Evolutionary conservation across 2,113 vertebrate genomes (phyloP).

Genomic region (Dolichotis patagonum): DNA sequence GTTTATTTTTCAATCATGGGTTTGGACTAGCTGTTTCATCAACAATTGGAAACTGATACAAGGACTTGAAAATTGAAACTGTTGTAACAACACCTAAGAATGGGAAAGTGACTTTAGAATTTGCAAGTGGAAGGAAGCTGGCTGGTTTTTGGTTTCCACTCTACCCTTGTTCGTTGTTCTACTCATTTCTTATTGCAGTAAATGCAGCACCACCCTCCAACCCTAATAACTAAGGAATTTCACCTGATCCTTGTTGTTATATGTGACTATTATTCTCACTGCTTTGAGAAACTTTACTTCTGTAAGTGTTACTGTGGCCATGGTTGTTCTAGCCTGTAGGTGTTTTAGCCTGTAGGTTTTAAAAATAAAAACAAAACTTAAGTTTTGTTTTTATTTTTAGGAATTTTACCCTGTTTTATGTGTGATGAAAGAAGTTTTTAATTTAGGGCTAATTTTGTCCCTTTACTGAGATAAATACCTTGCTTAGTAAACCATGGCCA

Average conservation of each 20-base stretch:
- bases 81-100: background rate
- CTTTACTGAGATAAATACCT: background rate
- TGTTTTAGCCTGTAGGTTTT: no score
- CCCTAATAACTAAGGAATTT: background rate
- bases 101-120: background rate
- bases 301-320: background rate
- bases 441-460: background rate
- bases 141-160: background rate
- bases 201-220: background rate
- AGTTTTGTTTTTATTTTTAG: background rate
- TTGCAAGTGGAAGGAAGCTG: background rate
- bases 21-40: background rate
- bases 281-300: background rate
- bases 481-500: background rate
- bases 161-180: background rate
- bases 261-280: background rate
- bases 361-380: no score
- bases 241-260: background rate
- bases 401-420: background rate
- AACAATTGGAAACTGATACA: background rate
- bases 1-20: background rate
- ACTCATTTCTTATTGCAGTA: background rate
- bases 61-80: background rate
- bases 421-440: background rate
- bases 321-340: no score